Evolutionary conservation across 2,113 vertebrate genomes (phyloP).

Genomic region (Dasyornis broadbenti): DNA sequence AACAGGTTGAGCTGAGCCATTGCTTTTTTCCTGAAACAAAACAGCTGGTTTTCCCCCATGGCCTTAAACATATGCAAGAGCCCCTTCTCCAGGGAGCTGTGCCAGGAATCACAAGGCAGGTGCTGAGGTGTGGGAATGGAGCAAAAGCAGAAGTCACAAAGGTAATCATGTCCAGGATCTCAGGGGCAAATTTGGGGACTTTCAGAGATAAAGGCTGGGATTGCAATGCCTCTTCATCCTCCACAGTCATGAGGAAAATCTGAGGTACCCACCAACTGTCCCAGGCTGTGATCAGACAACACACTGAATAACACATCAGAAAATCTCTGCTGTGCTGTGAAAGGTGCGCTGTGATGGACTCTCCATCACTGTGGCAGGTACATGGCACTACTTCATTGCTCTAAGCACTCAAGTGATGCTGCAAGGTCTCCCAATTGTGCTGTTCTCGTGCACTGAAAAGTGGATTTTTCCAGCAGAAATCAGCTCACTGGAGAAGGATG

Average conservation of each 20-base stretch:
- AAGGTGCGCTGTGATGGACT: neutral
- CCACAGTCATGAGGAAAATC: neutral
- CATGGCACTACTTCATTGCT: neutral
- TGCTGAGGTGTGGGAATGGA: neutral
- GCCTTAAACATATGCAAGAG: neutral
- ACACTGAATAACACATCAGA: neutral
- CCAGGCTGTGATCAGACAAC: neutral
- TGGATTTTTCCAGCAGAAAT: neutral
- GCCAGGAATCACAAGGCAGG: neutral
- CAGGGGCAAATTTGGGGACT: neutral
- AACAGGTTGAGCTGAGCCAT: neutral
- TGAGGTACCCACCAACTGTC: neutral
- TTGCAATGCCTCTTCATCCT: neutral
- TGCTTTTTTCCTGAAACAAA: neutral
- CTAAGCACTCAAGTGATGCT: neutral
- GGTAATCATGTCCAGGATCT: neutral
- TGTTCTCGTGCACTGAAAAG: neutral
- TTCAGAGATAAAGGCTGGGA: neutral
- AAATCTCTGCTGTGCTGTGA: neutral
- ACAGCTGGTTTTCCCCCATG: neutral
- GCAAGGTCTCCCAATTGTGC: neutral
- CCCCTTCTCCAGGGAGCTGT: neutral
- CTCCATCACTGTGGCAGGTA: neutral
- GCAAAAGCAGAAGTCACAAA: neutral
- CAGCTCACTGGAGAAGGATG: neutral